Base-by-base conservation (phyloP, 2,888 invertebrate genomes). In the Trissoscelio sp. region DNA sequence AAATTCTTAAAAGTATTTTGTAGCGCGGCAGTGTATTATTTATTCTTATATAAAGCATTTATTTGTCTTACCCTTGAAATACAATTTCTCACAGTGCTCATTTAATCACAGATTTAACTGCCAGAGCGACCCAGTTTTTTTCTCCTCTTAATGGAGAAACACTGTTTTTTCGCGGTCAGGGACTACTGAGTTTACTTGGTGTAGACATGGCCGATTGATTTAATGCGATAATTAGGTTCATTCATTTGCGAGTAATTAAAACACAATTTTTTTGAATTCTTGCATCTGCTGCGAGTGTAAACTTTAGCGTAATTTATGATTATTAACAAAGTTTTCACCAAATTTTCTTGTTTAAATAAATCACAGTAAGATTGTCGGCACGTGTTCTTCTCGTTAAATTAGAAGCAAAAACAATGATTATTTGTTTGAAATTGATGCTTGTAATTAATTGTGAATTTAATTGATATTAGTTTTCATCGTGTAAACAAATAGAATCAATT, bases 41-140 rank as follows among this genome's bases (percentile, higher is more conserved):
- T 28, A 39, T n/a, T 62, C 55, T 60, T 39, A 53, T 11, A 16
- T 12, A 12, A 60, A 18, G 53, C 14, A 24, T 34, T 62, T 28
- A 9, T 73, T 55, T 57, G 37, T 31, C 31, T 48, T 57, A 70
- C 28, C 42, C 37, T 70, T 64, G 64, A 70, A 78, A 48, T 22
- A 64, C 18, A 48, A 64, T 57, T 70, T 70, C 55, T 78, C 44
- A 24, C 20, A 42, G 16, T 55, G 51, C 20, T 18, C 64, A 57
- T 64, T 79, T 58, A 66, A 79, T 79, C 66, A 44, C 12, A 57
- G 51, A 58, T 72, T 72, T 64, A 79, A 58, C 66, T 31, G 44
- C 72, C 42, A 39, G 51, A 51, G 58, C 57, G 78, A 64, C 78
- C 78, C 12, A 78, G 64, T 69, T 78, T 78, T 79, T 78, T 72